Evolutionary conservation across 2,797 vertebrate species (phyloP), one percentile per base, ranked within the genome.

Genomic region (Potorous gilbertii): DNA sequence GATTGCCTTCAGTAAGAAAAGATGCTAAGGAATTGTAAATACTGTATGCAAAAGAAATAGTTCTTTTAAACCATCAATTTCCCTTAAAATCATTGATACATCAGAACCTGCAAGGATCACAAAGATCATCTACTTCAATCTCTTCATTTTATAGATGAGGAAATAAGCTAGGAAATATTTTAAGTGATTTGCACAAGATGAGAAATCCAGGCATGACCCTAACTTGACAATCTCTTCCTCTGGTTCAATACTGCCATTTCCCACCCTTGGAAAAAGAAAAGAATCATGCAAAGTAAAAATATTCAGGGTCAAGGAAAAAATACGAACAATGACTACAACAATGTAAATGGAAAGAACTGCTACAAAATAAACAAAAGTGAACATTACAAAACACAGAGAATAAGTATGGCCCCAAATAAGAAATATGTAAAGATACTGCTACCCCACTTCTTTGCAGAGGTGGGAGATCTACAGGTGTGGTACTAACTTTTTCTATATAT

Each of bases 1-100:
- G 56, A 52, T 92, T 93, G 57, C 92, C 92, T 55, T 74, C 95
- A 56, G 95, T 93, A 93, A 54, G 50, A 93, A 96, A 93, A 74
- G 16, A 14, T 34, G 57, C 18, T 93, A 93, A 90, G 34, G 11
- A 94, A 96, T 46, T 13, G 29, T 56, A 96, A 95, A 55, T 16
- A 74, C n/a, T 74, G 16, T 21, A 90, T 56, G 56, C 10, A 90
- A 0, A 1, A 55, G 50, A 18, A 52, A 24, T 6, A 74, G 18
- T 18, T 92, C 92, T 55, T 95, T 95, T 62, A 96, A 96, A 91
- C 29, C 62, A 40, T 21, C 24, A 89, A 92, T 54, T 62, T 89
- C 12, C 56, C 54, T 59, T 34, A 54, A 16, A 93, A 92, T 28
- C 93, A 91, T 46, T 81, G 46, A 93, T 54, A 24, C 29, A 66